Conservation (phyloP, 2,888 invertebrate genomes). For the Autographa pulchrina region DNA sequence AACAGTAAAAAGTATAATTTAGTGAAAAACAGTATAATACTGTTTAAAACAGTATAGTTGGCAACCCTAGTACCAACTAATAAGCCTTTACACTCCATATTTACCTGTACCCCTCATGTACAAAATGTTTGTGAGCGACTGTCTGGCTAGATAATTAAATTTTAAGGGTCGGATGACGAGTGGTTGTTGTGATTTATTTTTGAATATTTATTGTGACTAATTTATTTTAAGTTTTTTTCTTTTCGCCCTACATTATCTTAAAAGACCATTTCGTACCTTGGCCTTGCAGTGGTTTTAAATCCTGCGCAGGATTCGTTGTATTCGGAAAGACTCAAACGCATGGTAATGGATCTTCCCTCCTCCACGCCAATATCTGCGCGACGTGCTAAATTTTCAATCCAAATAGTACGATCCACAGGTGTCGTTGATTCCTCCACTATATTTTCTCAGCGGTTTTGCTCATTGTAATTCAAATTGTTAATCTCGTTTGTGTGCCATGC, state of each 20-base stretch:
- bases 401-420: neutral
- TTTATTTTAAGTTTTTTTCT: too few relatives aligned
- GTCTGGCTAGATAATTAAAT: slow-evolving; percentile 2
- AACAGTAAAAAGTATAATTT: too few relatives aligned
- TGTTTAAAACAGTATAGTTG: too few relatives aligned
- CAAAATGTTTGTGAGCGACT: neutral
- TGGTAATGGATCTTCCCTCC: neutral
- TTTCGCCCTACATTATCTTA: too few relatives aligned
- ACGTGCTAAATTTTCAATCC: neutral
- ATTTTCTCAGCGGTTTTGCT: neutral
- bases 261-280: neutral
- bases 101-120: neutral
- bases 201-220: too few relatives aligned
- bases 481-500: too few relatives aligned
- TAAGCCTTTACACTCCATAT: slow-evolving; percentile 1
- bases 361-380: neutral
- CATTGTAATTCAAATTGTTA: neutral
- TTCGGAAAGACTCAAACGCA: neutral
- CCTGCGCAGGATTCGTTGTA: neutral
- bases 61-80: too few relatives aligned
- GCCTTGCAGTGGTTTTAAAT: neutral
- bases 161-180: neutral
- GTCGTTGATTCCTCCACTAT: neutral
- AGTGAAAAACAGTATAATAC: too few relatives aligned
- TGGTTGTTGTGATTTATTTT: neutral